Percentiles rank a stretch among this genome's conserved stretches.
Evolutionary conservation across 1,140 invertebrate genomes (phyloP).

Genomic region (Arion vulgaris): DNA sequence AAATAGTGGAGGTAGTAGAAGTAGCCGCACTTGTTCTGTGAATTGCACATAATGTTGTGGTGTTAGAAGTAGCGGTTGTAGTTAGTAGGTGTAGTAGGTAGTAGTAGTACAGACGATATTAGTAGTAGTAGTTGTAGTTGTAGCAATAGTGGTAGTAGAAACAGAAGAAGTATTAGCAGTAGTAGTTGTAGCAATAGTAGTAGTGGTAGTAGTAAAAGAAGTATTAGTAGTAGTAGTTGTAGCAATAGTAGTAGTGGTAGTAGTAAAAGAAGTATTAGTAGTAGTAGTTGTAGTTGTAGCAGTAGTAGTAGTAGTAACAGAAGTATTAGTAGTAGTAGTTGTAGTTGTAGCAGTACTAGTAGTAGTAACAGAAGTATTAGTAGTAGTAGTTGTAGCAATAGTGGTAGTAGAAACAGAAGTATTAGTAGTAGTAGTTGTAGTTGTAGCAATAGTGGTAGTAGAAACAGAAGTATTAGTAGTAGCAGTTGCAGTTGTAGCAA

Average conservation of each 20-base stretch:
- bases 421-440: background rate
- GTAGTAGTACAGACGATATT: too few relatives aligned
- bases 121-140: constrained; percentile 20
- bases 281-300: constrained; percentile 21
- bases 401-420: background rate
- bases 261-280: too few relatives aligned
- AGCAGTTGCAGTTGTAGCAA: constrained; percentile 18
- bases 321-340: background rate
- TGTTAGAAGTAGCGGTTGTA: background rate
- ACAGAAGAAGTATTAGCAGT: background rate
- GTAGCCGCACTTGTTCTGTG: background rate
- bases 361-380: background rate
- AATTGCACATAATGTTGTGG: background rate
- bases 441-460: constrained; percentile 14
- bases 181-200: background rate
- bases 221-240: too few relatives aligned
- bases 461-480: constrained; percentile 13
- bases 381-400: background rate
- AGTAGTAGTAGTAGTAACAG: constrained; percentile 12
- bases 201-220: background rate
- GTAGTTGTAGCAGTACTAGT: background rate
- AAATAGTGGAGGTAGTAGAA: background rate
- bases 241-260: constrained; percentile 2
- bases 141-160: constrained; percentile 17
- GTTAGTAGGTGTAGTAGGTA: background rate